A percentile compares a stretch with the other conserved stretches of the same genome.
phyloP scores from a whole-genome alignment of 2,797 vertebrate species.

The Cirrhinus mrigala region DNA sequence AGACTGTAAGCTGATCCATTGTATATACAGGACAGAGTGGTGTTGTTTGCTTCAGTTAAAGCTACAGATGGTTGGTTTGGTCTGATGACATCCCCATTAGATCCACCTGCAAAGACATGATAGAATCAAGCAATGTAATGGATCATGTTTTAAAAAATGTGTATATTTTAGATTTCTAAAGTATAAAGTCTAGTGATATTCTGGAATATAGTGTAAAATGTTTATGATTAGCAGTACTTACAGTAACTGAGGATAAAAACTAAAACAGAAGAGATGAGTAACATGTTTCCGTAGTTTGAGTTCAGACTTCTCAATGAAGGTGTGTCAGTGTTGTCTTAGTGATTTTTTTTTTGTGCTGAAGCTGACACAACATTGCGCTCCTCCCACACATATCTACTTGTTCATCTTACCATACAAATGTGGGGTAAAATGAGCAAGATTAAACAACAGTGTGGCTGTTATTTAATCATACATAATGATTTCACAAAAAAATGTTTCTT shows the following conservation, averaged over 20 bases:
- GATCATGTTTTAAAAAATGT: not conserved
- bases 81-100: constrained; percentile 12
- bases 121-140: not conserved
- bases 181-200: not conserved
- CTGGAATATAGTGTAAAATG: not conserved
- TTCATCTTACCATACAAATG: not conserved
- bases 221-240: not conserved
- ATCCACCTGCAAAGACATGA: not conserved
- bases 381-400: not conserved
- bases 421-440: rapidly evolving
- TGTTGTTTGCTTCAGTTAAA: constrained; percentile 22
- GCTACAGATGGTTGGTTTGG: not conserved
- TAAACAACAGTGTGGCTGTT: not conserved
- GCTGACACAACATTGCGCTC: not conserved
- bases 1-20: constrained; percentile 6
- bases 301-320: not conserved
- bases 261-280: not conserved
- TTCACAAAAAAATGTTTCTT: no score
- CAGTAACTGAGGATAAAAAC: not conserved
- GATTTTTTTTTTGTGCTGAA: not conserved
- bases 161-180: not conserved
- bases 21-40: constrained; percentile 37
- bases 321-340: not conserved
- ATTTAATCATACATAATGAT: no score
- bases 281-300: not conserved